phyloP scores from a whole-genome alignment of 2,888 invertebrate genomes.

The Griposia aprilina region DNA sequence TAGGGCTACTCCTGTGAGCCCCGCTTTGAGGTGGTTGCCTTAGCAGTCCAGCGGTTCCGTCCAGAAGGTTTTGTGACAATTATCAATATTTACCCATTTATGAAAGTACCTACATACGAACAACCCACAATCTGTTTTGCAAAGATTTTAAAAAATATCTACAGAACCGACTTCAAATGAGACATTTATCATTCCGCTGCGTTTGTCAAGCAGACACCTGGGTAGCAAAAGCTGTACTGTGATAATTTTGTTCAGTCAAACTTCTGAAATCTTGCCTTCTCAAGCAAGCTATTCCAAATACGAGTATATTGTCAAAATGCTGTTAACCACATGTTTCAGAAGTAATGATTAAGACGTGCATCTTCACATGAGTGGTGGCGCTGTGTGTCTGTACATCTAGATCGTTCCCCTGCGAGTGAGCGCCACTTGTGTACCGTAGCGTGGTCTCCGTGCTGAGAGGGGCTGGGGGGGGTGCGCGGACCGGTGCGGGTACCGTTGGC shows the following conservation, averaged over 20 bases:
- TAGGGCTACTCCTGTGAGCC: background rate
- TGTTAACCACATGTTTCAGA: background rate
- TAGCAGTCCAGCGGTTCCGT: background rate
- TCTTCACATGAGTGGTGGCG: background rate
- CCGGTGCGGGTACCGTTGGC: constrained; percentile 83
- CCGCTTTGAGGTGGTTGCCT: background rate
- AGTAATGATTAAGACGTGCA: background rate
- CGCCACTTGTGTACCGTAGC: constrained; percentile 60
- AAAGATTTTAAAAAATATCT: background rate
- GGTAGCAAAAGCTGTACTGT: background rate
- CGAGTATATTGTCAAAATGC: too few species aligned
- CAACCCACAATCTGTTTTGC: background rate
- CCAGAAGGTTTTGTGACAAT: background rate
- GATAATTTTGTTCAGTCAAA: background rate
- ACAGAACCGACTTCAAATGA: background rate
- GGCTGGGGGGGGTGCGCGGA: constrained; percentile 44
- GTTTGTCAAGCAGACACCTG: background rate
- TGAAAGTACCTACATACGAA: background rate
- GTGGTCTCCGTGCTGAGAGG: constrained; percentile 24
- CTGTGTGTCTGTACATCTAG: constrained; percentile 8
- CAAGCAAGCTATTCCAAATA: background rate
- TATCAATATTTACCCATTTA: constrained; percentile 1
- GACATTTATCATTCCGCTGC: background rate
- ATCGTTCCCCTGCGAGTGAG: constrained; percentile 20
- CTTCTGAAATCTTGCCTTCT: background rate